These are phyloP conservation scores for Pammene aurita DNA, from an alignment of 2,888 invertebrate species.

Conservation along the genomic window DNA sequence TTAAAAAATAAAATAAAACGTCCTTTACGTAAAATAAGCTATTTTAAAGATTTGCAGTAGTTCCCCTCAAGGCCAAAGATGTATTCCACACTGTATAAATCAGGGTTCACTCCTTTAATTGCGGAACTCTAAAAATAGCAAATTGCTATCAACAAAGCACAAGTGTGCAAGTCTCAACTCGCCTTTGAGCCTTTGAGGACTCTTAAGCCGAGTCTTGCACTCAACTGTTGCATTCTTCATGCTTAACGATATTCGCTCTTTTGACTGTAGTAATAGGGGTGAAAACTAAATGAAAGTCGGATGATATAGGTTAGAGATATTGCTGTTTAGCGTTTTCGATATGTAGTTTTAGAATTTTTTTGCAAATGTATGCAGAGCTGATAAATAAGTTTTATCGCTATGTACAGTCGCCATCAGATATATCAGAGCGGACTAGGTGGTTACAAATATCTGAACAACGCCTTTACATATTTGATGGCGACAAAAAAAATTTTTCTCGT, in stretches of 20 bases:
- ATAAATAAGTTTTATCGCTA: too few relatives aligned
- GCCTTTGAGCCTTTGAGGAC: constrained; percentile 26
- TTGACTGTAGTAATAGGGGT: neutral
- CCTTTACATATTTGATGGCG: too few relatives aligned
- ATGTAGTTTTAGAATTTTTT: neutral
- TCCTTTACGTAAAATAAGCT: too few relatives aligned
- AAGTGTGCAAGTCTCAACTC: constrained; percentile 20
- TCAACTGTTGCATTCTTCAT: constrained; percentile 33
- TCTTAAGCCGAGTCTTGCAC: constrained; percentile 14
- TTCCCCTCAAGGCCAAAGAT: too few relatives aligned
- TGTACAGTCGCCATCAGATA: too few relatives aligned
- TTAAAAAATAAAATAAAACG: too few relatives aligned
- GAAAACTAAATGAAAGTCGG: neutral
- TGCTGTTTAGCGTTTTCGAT: constrained; percentile 14
- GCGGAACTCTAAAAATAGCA: constrained; percentile 21
- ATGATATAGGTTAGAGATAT: constrained; percentile 18
- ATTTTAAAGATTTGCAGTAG: too few relatives aligned
- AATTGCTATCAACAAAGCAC: constrained; percentile 35
- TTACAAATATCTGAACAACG: too few relatives aligned
- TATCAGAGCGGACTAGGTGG: too few relatives aligned
- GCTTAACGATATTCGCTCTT: neutral
- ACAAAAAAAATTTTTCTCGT: too few relatives aligned
- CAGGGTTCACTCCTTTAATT: neutral
- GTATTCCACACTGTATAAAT: neutral
- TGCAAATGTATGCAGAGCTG: neutral